These are phyloP conservation scores for Thaleichthys pacificus DNA, from an alignment of 2,797 vertebrate genomes.

Conservation along the genomic window DNA sequence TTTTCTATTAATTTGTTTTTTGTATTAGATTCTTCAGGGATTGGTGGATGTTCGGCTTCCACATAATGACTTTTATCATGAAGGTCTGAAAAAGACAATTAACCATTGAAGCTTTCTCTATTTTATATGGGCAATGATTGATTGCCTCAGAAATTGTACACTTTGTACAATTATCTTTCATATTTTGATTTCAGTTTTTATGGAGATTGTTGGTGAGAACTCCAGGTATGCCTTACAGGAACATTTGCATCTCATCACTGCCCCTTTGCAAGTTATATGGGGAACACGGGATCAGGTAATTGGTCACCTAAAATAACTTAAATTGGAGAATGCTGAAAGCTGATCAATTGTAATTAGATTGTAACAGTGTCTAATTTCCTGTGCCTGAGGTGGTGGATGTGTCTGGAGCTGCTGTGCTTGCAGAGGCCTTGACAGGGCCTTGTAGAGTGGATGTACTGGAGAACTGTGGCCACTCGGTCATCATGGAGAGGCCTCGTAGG, in stretches of 20 bases:
- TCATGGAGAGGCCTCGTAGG: slow-evolving; percentile 90
- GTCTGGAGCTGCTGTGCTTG: slow-evolving; percentile 84
- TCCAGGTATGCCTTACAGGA: slow-evolving; percentile 87
- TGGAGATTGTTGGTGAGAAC: slow-evolving; percentile 83
- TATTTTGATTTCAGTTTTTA: slow-evolving; percentile 78
- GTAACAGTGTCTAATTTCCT: neutral
- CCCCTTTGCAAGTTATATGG: slow-evolving; percentile 92
- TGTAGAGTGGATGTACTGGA: slow-evolving; percentile 91
- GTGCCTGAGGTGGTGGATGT: slow-evolving; percentile 86
- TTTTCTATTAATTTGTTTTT: slow-evolving; percentile 19
- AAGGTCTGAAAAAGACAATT: slow-evolving; percentile 75
- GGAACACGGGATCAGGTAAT: slow-evolving; percentile 95
- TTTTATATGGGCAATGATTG: neutral
- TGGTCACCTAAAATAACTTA: neutral
- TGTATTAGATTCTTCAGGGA: slow-evolving; percentile 90
- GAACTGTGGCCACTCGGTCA: slow-evolving; percentile 94
- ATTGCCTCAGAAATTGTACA: neutral
- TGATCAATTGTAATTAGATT: neutral
- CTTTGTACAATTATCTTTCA: slow-evolving; percentile 9
- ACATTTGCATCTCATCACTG: slow-evolving; percentile 87
- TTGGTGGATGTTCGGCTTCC: slow-evolving; percentile 91
- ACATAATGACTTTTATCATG: slow-evolving; percentile 92
- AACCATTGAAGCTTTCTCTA: neutral
- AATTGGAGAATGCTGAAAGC: neutral
- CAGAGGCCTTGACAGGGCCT: slow-evolving; percentile 69